Percentiles rank a stretch among this genome's conserved stretches.
These are phyloP conservation scores for Mormyrus proboscirostris DNA, from an alignment of 2,797 vertebrate species.

Conservation along the genomic window DNA sequence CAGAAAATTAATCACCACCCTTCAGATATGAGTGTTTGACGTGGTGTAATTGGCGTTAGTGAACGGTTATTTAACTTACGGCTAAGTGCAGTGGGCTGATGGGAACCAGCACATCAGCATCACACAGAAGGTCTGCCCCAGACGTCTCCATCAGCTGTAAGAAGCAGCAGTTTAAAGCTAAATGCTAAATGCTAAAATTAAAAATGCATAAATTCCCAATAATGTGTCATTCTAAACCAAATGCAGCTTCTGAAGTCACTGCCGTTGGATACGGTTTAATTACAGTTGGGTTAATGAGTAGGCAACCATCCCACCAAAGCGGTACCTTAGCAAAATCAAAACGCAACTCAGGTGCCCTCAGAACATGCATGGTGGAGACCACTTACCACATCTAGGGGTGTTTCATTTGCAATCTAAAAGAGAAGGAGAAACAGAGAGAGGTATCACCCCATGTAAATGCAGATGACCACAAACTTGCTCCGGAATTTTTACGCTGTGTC, in stretches of 20 bases:
- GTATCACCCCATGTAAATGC: background rate
- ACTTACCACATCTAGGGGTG: slow-evolving; percentile 96
- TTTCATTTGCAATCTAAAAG: slow-evolving; percentile 92
- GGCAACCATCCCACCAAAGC: background rate
- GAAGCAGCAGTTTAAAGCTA: slow-evolving; percentile 29
- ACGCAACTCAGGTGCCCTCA: background rate
- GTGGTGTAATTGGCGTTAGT: background rate
- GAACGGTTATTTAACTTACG: slow-evolving; percentile 67
- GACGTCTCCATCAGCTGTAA: slow-evolving; percentile 93
- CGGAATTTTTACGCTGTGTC: background rate
- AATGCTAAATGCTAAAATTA: background rate
- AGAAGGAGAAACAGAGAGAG: background rate
- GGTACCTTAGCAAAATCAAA: background rate
- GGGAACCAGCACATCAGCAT: slow-evolving; percentile 81
- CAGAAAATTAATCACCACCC: background rate
- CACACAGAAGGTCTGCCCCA: slow-evolving; percentile 86
- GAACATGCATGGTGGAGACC: background rate
- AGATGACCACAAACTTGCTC: background rate
- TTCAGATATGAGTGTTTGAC: background rate
- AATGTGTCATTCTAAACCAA: background rate
- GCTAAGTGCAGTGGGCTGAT: slow-evolving; percentile 94
- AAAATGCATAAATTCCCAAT: too few relatives aligned
- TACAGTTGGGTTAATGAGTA: background rate
- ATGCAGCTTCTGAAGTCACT: background rate
- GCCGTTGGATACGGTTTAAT: background rate